Evolutionary conservation across 1,140 invertebrate species (phyloP).

Genomic region (Camponotus floridanus): DNA sequence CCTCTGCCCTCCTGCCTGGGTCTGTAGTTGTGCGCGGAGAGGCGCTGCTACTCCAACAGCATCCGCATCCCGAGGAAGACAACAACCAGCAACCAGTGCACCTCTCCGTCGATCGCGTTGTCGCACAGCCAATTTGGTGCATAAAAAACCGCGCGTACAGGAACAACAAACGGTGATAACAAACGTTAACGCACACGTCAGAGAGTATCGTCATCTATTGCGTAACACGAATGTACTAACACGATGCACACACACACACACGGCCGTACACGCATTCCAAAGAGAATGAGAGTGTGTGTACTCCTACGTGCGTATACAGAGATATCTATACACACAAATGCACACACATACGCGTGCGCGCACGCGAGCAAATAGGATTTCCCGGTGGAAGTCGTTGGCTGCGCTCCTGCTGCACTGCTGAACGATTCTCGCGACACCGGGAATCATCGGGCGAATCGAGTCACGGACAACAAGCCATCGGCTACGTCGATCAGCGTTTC

Average conservation of each 20-base stretch:
- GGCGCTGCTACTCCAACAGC: conserved; percentile 41
- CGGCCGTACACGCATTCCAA: neutral
- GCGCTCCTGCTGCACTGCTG: neutral
- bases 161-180: conserved; percentile 24
- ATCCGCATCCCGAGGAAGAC: conserved; percentile 45
- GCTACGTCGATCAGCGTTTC: neutral
- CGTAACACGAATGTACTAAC: conserved; percentile 23
- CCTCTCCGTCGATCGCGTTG: neutral
- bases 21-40: conserved; percentile 15
- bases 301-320: neutral
- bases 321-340: neutral
- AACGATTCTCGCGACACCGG: conserved; percentile 39
- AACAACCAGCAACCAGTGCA: neutral
- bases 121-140: neutral
- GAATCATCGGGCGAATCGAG: conserved; percentile 21
- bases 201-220: conserved; percentile 51
- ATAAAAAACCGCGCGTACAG: neutral
- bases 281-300: neutral
- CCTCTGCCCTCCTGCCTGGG: neutral
- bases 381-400: conserved; percentile 24
- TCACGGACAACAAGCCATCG: conserved; percentile 20
- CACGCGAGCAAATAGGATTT: neutral
- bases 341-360: neutral
- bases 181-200: conserved; percentile 34
- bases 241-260: neutral